Evolutionary conservation across 2,888 invertebrate genomes (phyloP).

Genomic region (Cyrtodaria siliqua): DNA sequence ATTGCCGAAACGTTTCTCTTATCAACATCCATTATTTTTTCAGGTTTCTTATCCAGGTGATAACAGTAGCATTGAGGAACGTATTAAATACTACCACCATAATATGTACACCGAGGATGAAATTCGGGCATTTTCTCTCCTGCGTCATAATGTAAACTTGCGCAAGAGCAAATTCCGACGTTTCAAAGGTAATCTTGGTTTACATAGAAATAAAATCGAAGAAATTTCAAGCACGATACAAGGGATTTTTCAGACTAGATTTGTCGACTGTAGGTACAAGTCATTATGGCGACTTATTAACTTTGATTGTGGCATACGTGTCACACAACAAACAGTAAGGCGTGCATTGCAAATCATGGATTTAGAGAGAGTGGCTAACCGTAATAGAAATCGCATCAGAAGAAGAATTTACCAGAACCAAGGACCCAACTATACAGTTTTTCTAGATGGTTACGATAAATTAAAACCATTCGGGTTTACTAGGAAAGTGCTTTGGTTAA

Average conservation of each 20-base stretch:
- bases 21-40: not conserved
- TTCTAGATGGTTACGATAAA: conserved; percentile 41
- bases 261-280: conserved; percentile 17
- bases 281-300: conserved; percentile 22
- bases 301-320: conserved; percentile 7
- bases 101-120: conserved; percentile 11
- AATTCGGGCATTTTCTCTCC: conserved; percentile 15
- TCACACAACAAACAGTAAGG: conserved; percentile 25
- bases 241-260: not conserved
- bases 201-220: conserved; percentile 4
- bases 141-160: conserved; percentile 3
- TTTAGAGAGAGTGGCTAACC: conserved; percentile 13
- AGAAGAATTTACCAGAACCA: conserved; percentile 19
- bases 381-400: not conserved
- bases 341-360: conserved; percentile 5
- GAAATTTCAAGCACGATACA: not conserved
- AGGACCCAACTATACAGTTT: conserved; percentile 16
- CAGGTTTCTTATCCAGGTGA: not conserved
- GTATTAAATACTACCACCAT: conserved; percentile 6
- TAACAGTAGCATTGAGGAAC: not conserved
- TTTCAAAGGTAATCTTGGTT: not conserved
- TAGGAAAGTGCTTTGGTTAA: conserved; percentile 28
- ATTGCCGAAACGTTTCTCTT: too few species aligned
- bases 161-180: conserved; percentile 11
- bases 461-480: conserved; percentile 30